phyloP scores from a whole-genome alignment of 2,113 vertebrate species.

The Rhinolophus ferrumequinum region DNA sequence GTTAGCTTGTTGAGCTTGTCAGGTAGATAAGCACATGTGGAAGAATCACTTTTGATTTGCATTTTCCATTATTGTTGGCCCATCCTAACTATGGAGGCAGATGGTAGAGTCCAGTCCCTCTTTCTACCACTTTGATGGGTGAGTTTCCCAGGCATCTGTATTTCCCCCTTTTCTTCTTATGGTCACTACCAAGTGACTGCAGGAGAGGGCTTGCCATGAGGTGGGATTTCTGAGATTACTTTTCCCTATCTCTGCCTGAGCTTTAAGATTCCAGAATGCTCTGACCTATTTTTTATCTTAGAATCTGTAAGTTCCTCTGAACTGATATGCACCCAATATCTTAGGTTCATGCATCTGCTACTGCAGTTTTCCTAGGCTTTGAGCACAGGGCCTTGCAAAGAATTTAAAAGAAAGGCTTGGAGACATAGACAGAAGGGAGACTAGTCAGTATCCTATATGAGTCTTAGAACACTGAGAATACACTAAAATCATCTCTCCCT shows the following conservation, averaged over 20 bases:
- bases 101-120: background rate
- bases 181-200: background rate
- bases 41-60: background rate
- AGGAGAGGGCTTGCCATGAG: background rate
- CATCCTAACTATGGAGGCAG: background rate
- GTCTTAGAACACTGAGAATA: constrained; percentile 24
- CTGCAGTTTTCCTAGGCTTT: constrained; percentile 10
- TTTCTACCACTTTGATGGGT: background rate
- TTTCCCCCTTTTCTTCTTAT: constrained; percentile 37
- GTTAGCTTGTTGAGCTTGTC: constrained; percentile 53
- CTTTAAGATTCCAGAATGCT: constrained; percentile 10
- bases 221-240: constrained; percentile 19
- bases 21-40: constrained; percentile 10
- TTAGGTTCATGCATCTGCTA: constrained; percentile 6
- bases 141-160: background rate
- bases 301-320: constrained; percentile 18
- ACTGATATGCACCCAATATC: background rate
- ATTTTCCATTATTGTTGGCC: constrained; percentile 32
- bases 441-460: background rate
- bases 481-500: background rate
- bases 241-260: background rate
- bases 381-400: background rate
- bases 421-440: background rate
- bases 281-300: background rate
- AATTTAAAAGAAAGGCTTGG: background rate